A percentile compares a stretch with the other conserved stretches of the same genome.
Evolutionary conservation across 1,140 invertebrate genomes (phyloP).

Genomic region (Drosophila kohkoa): DNA sequence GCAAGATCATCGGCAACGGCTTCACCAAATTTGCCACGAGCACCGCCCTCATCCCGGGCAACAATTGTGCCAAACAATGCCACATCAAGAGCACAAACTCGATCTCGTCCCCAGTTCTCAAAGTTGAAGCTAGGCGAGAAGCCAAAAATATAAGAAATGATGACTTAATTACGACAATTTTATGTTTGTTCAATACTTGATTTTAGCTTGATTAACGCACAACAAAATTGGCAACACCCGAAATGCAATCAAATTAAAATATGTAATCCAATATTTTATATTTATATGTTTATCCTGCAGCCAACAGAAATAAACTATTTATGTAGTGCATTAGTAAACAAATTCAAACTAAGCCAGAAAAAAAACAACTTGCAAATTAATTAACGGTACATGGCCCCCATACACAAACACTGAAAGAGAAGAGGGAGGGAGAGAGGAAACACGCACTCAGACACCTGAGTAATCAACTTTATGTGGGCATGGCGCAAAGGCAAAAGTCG

Average conservation of each 20-base stretch:
- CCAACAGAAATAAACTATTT: neutral
- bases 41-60: slow-evolving; percentile 33
- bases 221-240: no score
- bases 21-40: slow-evolving; percentile 7
- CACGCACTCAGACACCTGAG: slow-evolving; percentile 70
- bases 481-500: slow-evolving; percentile 45
- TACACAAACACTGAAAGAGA: slow-evolving; percentile 20
- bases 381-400: slow-evolving; percentile 72
- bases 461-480: slow-evolving; percentile 80
- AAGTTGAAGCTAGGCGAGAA: slow-evolving; percentile 39
- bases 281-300: no score
- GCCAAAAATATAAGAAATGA: slow-evolving; percentile 13
- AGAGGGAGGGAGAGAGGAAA: neutral
- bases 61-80: slow-evolving; percentile 11
- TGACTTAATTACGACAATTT: no score
- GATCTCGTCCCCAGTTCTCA: slow-evolving; percentile 10
- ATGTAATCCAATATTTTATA: no score
- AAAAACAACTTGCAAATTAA: slow-evolving; percentile 73
- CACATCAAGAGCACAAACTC: neutral
- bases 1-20: neutral
- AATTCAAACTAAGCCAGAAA: slow-evolving; percentile 39
- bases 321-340: neutral
- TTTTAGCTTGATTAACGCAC: no score
- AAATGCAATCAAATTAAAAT: no score
- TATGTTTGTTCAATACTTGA: no score